phyloP scores from a whole-genome alignment of 2,888 invertebrate genomes.

The Diabrotica balteata region DNA sequence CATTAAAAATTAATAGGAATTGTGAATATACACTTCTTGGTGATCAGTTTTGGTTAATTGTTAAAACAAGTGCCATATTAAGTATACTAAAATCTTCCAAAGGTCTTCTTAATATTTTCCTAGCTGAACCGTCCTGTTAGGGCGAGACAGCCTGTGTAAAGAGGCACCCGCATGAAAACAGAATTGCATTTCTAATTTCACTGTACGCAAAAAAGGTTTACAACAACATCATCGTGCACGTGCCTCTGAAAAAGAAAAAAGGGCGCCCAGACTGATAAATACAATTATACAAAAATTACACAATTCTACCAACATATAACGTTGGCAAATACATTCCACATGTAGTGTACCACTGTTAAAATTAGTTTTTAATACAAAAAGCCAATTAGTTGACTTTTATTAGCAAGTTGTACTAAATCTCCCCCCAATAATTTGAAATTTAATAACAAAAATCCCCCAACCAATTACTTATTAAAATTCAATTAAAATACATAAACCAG shows the following conservation, averaged over 20 bases:
- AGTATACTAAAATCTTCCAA: conserved; percentile 56
- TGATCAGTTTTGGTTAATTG: neutral
- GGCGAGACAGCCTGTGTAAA: conserved; percentile 52
- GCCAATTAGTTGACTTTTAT: too few relatives aligned
- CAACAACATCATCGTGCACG: conserved; percentile 74
- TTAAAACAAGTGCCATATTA: conserved; percentile 25
- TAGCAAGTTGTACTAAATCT: too few relatives aligned
- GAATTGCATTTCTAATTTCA: conserved; percentile 50
- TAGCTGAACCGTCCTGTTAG: conserved; percentile 38
- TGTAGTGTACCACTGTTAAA: too few relatives aligned
- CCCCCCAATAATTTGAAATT: too few relatives aligned
- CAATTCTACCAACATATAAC: too few relatives aligned
- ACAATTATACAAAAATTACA: neutral
- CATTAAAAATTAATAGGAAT: neutral
- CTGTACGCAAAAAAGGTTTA: conserved; percentile 54
- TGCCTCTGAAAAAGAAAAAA: conserved; percentile 81
- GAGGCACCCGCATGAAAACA: conserved; percentile 60
- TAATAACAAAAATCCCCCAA: conserved; percentile 64
- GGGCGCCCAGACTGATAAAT: conserved; percentile 64
- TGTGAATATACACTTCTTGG: neutral
- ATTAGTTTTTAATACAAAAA: too few relatives aligned
- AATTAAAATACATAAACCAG: conserved; percentile 48
- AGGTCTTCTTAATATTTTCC: conserved; percentile 50
- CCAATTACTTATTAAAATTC: conserved; percentile 50
- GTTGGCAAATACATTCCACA: too few relatives aligned